A percentile compares a stretch with the other conserved stretches of the same genome.
phyloP scores from a whole-genome alignment of 2,113 vertebrate genomes.

The Paraplagusia blochii region DNA sequence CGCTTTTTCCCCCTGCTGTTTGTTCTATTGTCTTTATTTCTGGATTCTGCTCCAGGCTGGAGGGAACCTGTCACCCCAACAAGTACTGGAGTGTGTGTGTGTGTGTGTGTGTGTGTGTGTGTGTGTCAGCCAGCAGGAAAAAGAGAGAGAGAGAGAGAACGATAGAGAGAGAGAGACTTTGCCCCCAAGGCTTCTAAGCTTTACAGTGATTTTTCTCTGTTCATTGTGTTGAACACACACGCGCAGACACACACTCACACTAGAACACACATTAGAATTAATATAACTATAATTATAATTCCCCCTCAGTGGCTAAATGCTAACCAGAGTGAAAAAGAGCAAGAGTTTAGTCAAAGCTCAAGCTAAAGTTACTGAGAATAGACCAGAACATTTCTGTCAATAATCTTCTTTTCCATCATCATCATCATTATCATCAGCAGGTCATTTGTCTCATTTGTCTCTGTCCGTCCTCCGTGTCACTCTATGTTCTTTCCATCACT shows the following conservation, averaged over 20 bases:
- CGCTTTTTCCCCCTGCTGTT: conserved; percentile 19
- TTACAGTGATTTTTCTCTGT: conserved; percentile 45
- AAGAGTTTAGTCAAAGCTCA: too few relatives aligned
- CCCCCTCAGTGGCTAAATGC: too few relatives aligned
- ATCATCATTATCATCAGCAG: too few relatives aligned
- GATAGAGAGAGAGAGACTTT: conserved; percentile 3
- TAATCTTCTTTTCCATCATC: too few relatives aligned
- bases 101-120: conserved; percentile 30
- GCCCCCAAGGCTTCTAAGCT: conserved; percentile 45
- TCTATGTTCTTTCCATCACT: conserved; percentile 12
- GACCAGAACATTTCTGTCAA: too few relatives aligned
- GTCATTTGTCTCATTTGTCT: not conserved
- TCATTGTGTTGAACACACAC: too few relatives aligned
- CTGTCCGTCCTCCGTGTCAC: not conserved
- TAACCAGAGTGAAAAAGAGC: too few relatives aligned
- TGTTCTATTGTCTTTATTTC: conserved; percentile 66
- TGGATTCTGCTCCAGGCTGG: conserved; percentile 51
- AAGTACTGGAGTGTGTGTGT: conserved; percentile 27
- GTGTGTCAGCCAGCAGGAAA: conserved; percentile 15
- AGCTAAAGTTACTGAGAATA: too few relatives aligned
- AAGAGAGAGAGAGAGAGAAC: too few relatives aligned
- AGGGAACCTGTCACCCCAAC: conserved; percentile 45
- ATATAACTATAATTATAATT: too few relatives aligned
- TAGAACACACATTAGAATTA: too few relatives aligned
- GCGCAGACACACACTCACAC: too few relatives aligned